These are phyloP conservation scores for Oncorhynchus tshawytscha DNA, from an alignment of 2,113 vertebrate species.

Conservation along the genomic window DNA sequence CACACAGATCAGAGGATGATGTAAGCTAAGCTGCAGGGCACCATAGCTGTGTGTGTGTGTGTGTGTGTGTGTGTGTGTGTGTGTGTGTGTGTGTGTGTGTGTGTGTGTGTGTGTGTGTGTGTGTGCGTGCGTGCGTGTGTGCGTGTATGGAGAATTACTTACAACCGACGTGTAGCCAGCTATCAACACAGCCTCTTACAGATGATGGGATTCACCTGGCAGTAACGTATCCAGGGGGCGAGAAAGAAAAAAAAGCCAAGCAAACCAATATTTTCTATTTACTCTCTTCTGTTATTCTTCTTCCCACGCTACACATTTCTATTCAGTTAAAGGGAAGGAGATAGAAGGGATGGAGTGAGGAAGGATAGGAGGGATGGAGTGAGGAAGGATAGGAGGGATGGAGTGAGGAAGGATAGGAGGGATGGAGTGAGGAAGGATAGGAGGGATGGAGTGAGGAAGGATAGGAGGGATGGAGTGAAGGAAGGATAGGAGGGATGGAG, in stretches of 20 bases:
- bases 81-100: too few relatives aligned
- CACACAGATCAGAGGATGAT: conserved; percentile 65
- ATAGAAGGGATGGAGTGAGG: too few relatives aligned
- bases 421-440: too few relatives aligned
- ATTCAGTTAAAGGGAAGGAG: conserved; percentile 13
- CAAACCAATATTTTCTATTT: conserved; percentile 45
- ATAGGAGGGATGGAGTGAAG: not conserved
- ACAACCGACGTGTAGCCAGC: conserved; percentile 60
- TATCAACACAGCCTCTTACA: conserved; percentile 31
- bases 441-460: too few relatives aligned
- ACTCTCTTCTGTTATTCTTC: conserved; percentile 22
- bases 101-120: too few relatives aligned
- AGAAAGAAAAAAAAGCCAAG: conserved; percentile 39
- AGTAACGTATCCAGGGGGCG: conserved; percentile 59
- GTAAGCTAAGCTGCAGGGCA: conserved; percentile 61
- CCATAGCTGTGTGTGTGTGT: conserved; percentile 51
- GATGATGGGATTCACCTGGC: conserved; percentile 11
- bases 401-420: too few relatives aligned
- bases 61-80: too few relatives aligned
- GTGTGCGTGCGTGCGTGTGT: conserved; percentile 23
- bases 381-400: too few relatives aligned
- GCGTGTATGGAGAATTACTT: conserved; percentile 45
- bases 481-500: conserved; percentile 4
- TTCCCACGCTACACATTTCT: conserved; percentile 19
- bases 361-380: too few relatives aligned